These are phyloP conservation scores for Panthera tigris DNA, from an alignment of 2,113 vertebrate genomes.

Conservation along the genomic window DNA sequence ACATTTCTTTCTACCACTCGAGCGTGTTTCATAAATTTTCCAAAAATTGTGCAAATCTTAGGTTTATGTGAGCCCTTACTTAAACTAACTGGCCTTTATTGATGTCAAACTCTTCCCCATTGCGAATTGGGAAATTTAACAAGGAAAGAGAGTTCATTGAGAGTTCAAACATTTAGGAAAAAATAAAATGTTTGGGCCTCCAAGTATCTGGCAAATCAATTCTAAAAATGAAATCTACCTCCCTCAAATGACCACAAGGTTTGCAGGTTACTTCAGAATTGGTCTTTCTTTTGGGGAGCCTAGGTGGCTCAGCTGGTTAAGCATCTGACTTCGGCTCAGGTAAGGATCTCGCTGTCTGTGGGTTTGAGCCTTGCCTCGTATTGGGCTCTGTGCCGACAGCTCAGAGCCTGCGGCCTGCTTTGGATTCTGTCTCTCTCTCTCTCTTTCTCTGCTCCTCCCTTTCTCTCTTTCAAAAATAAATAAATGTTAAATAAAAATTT, in stretches of 20 bases:
- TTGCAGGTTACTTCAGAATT: not conserved
- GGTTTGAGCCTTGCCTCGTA: too few relatives aligned
- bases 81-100: not conserved
- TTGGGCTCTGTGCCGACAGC: too few relatives aligned
- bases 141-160: not conserved
- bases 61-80: not conserved
- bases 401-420: too few relatives aligned
- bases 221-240: not conserved
- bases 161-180: slow-evolving; percentile 13
- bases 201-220: not conserved
- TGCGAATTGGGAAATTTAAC: not conserved
- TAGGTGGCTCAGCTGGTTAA: too few relatives aligned
- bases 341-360: too few relatives aligned
- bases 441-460: too few relatives aligned
- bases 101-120: not conserved
- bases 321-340: too few relatives aligned
- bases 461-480: too few relatives aligned
- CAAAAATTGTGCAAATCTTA: not conserved
- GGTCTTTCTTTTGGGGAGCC: not conserved
- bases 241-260: not conserved
- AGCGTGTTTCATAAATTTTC: not conserved
- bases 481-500: too few relatives aligned
- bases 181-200: not conserved
- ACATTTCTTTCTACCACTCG: not conserved
- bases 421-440: too few relatives aligned